These are phyloP conservation scores for Cacoxenus indagator DNA, from an alignment of 2,888 invertebrate genomes.

Conservation along the genomic window DNA sequence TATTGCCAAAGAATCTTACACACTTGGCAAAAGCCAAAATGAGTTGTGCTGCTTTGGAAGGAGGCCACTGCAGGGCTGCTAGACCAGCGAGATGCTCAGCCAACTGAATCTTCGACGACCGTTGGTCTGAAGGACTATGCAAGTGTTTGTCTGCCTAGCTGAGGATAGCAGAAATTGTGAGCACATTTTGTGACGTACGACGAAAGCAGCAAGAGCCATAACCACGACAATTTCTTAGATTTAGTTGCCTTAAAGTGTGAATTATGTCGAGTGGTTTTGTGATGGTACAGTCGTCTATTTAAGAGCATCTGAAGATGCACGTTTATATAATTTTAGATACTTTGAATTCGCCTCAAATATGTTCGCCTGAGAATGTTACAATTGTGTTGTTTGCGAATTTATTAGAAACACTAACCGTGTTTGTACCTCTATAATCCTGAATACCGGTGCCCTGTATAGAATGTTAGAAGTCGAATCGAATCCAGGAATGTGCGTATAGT, in stretches of 20 bases:
- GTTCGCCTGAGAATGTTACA: too few relatives aligned
- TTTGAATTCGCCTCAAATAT: too few relatives aligned
- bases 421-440: too few relatives aligned
- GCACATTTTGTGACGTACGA: neutral
- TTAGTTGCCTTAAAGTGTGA: neutral
- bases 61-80: neutral
- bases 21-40: neutral
- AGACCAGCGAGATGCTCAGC: neutral
- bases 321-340: too few relatives aligned
- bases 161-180: neutral
- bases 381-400: too few relatives aligned
- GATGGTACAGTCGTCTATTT: too few relatives aligned
- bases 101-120: neutral
- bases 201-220: neutral
- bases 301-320: too few relatives aligned
- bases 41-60: neutral
- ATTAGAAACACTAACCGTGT: too few relatives aligned
- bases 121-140: neutral
- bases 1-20: conserved; percentile 1
- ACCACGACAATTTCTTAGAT: neutral
- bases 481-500: too few relatives aligned
- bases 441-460: too few relatives aligned
- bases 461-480: too few relatives aligned
- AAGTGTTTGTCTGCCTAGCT: neutral
- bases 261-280: too few relatives aligned